A percentile compares a stretch with the other conserved stretches of the same genome.
Conservation (phyloP, 2,113 vertebrate genomes). For the Otocyon megalotis region DNA sequence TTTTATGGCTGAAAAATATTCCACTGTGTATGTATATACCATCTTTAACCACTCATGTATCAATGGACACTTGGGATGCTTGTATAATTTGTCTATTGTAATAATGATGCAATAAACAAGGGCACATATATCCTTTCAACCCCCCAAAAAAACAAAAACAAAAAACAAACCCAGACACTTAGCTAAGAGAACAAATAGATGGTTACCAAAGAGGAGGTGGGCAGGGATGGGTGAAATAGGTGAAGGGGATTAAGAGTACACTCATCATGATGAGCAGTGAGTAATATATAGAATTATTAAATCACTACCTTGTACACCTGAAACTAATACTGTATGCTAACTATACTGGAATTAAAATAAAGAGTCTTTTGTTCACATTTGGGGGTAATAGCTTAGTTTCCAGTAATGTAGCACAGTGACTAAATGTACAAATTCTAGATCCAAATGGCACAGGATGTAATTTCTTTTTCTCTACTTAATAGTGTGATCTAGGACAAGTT, state of each 20-base stretch:
- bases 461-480: neutral
- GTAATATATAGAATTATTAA: neutral
- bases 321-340: neutral
- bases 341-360: neutral
- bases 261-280: neutral
- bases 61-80: neutral
- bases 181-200: neutral
- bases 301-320: neutral
- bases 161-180: neutral
- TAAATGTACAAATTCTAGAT: neutral
- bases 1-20: neutral
- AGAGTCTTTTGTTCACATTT: neutral
- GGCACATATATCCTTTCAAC: neutral
- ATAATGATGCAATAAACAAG: neutral
- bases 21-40: neutral
- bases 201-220: neutral
- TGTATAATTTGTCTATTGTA: neutral
- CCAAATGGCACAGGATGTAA: neutral
- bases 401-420: neutral
- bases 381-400: neutral
- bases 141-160: neutral
- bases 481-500: neutral
- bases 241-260: neutral
- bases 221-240: neutral
- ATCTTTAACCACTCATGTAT: neutral